phyloP scores from a whole-genome alignment of 2,888 invertebrate species.

The Lycophotia porphyrea region DNA sequence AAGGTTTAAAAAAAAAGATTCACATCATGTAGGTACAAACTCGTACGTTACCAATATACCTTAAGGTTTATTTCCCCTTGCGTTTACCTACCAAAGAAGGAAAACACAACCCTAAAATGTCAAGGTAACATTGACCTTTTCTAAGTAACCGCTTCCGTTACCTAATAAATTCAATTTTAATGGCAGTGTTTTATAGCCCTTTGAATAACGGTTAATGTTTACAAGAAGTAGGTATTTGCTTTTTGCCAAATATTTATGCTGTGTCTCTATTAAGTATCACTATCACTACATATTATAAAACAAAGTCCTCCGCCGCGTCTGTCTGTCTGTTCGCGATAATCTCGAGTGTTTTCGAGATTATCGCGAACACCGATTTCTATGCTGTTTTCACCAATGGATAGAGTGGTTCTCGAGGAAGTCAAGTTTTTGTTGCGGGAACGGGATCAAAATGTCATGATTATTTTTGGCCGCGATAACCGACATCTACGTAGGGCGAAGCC shows the following conservation, averaged over 20 bases:
- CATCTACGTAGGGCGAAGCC: no score
- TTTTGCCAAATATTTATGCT: not conserved
- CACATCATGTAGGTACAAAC: not conserved
- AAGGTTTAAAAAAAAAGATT: not conserved
- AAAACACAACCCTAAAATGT: slow-evolving; percentile 30
- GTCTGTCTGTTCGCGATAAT: no score
- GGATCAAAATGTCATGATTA: no score
- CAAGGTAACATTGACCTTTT: slow-evolving; percentile 49
- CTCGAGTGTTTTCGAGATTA: no score
- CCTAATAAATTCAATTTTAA: slow-evolving; percentile 19
- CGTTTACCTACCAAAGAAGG: not conserved
- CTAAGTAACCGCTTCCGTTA: slow-evolving; percentile 13
- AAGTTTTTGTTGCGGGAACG: no score
- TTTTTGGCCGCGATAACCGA: no score
- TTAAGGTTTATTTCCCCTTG: not conserved
- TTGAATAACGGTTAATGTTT: not conserved
- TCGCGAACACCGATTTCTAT: no score
- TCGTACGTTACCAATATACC: not conserved
- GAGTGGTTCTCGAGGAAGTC: no score
- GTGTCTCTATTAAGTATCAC: not conserved
- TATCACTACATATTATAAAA: no score
- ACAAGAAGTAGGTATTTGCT: not conserved
- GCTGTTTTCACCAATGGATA: no score
- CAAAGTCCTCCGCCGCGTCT: no score
- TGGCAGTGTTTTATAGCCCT: slow-evolving; percentile 1